phyloP scores from a whole-genome alignment of 1,140 invertebrate species.

The Drosophila watanabei region DNA sequence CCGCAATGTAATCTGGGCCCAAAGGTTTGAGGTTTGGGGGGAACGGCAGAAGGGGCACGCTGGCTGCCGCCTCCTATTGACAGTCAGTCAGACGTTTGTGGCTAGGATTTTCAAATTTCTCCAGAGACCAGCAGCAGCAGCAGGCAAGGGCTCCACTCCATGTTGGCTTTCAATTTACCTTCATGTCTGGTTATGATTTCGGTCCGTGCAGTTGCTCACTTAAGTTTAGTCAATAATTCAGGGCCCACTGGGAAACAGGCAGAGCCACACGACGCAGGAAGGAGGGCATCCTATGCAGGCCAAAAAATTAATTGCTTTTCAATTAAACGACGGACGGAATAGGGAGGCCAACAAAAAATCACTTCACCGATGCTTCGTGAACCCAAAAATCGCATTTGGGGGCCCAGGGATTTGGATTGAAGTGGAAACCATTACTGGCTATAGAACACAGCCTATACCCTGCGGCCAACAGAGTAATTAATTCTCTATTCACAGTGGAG shows the following conservation, averaged over 20 bases:
- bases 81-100: conserved; percentile 54
- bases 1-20: conserved; percentile 60
- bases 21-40: neutral
- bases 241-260: conserved; percentile 22
- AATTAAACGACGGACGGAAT: conserved; percentile 57
- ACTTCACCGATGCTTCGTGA: conserved; percentile 6
- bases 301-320: conserved; percentile 80
- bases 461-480: conserved; percentile 42
- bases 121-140: conserved; percentile 46
- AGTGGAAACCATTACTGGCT: conserved; percentile 20
- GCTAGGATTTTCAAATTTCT: conserved; percentile 73
- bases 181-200: conserved; percentile 47
- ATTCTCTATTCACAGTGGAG: conserved; percentile 41
- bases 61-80: conserved; percentile 34
- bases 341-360: conserved; percentile 13
- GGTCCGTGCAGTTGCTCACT: conserved; percentile 39
- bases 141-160: conserved; percentile 27
- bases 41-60: neutral
- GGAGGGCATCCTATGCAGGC: conserved; percentile 30
- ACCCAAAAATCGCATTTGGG: conserved; percentile 26
- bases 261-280: neutral
- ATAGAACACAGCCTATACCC: conserved; percentile 7
- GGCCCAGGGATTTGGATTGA: conserved; percentile 34
- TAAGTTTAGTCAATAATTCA: conserved; percentile 62
- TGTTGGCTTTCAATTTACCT: conserved; percentile 64